Evolutionary conservation across 2,888 invertebrate species (phyloP), one percentile per base, ranked within the genome.

Genomic region (Pollenia amentaria): DNA sequence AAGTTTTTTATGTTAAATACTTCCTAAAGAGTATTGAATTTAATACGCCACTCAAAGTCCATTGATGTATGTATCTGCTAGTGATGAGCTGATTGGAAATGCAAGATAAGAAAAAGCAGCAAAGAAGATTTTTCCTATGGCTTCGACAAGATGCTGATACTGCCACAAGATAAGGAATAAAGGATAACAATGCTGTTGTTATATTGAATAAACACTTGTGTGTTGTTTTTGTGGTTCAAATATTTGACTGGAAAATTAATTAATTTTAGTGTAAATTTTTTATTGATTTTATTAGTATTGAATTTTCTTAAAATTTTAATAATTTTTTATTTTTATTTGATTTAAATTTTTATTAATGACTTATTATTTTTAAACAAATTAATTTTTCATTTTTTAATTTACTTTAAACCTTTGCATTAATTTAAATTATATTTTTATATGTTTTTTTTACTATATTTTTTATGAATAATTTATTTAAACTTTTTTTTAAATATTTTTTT

Each of bases 1-100:
- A 73, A 69, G 67, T 77, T 9, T 81, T 84, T 85, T 72, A 72
- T 62, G 40, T 80, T 72, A 83, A 86, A 72, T 67, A 80, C 83
- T 87, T 80, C 72, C 83, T 83, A 80, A 70, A 65, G 60, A 67
- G 51, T 73, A 67, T 62, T 60, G 57, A 57, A 76, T 76, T 75
- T 44, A 16, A 72, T 53, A 57, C 53, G 53, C 18, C 72, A 44
- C 70, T 65, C 64, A 80, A 72, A 62, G 80, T 60, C n/a, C 77
- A 83, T 77, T 83, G 65, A 77, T 75, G 78, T 38, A 77, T 75
- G 78, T 38, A 18, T 46, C 12, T 77, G 46, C n/a, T 38, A 46
- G 21, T 55, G 55, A 29, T 53, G 70, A 6, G 29, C 29, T 48
- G 16, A 18, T 21, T 12, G 38, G 60, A 48, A 12, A 57, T 29